A percentile compares a stretch with the other conserved stretches of the same genome.
Conservation (phyloP, 2,797 vertebrate species). For the Lophotriccus pileatus region DNA sequence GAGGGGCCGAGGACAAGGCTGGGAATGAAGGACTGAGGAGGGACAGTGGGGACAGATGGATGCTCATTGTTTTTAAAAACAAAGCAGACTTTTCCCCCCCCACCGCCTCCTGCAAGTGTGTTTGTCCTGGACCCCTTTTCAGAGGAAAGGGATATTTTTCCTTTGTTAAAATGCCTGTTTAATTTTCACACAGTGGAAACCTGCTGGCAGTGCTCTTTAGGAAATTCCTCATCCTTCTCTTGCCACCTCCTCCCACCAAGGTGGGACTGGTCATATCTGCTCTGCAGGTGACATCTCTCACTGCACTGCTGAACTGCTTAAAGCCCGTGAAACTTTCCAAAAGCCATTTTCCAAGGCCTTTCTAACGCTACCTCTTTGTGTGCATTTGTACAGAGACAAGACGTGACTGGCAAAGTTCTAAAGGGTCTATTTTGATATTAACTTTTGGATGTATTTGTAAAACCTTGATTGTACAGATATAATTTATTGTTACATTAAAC, state of each 20-base stretch:
- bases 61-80: neutral
- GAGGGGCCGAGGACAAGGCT: neutral
- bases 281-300: neutral
- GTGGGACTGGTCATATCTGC: neutral
- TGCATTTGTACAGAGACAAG: conserved; percentile 15
- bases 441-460: conserved; percentile 41
- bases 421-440: conserved; percentile 30
- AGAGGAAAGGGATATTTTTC: neutral
- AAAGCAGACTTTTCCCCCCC: no score
- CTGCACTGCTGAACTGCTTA: neutral
- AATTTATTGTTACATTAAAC: conserved; percentile 39
- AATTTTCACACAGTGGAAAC: neutral
- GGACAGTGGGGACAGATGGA: neutral
- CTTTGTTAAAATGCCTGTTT: neutral
- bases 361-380: conserved; percentile 7
- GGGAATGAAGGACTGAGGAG: neutral
- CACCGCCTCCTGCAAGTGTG: no score
- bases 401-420: neutral
- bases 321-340: neutral
- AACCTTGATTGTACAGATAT: conserved; percentile 8
- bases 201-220: neutral
- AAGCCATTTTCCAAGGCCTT: conserved; percentile 23
- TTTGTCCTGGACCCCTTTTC: neutral
- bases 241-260: neutral
- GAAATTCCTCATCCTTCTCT: neutral